Conservation (phyloP, 2,113 vertebrate genomes). For the Oriolus oriolus region DNA sequence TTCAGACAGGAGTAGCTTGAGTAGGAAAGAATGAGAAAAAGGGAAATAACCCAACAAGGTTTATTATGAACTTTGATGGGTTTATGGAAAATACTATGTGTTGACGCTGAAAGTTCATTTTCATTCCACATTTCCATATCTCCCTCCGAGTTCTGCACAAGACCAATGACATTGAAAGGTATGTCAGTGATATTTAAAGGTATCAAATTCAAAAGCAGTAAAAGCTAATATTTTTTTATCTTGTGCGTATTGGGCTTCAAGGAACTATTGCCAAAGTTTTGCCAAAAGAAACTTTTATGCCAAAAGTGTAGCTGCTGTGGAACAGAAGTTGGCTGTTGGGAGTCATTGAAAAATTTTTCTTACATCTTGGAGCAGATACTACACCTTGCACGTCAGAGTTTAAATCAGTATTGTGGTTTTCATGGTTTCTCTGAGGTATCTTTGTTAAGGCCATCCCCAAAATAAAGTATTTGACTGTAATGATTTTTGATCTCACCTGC, state of each 20-base stretch:
- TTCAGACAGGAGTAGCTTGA: background rate
- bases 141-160: background rate
- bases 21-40: background rate
- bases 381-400: background rate
- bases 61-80: background rate
- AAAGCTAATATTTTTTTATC: background rate
- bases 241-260: background rate
- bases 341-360: background rate
- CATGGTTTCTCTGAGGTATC: background rate
- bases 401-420: background rate
- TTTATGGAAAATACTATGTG: background rate
- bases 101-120: background rate
- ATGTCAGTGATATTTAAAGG: background rate
- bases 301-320: background rate
- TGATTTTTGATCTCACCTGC: background rate
- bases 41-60: background rate
- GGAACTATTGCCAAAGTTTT: background rate
- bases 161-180: background rate
- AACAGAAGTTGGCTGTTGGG: background rate
- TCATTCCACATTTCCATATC: background rate
- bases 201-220: background rate
- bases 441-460: background rate
- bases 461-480: background rate
- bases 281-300: background rate
- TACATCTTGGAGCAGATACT: background rate